phyloP scores from a whole-genome alignment of 2,113 vertebrate species.

The Leptosomus discolor region DNA sequence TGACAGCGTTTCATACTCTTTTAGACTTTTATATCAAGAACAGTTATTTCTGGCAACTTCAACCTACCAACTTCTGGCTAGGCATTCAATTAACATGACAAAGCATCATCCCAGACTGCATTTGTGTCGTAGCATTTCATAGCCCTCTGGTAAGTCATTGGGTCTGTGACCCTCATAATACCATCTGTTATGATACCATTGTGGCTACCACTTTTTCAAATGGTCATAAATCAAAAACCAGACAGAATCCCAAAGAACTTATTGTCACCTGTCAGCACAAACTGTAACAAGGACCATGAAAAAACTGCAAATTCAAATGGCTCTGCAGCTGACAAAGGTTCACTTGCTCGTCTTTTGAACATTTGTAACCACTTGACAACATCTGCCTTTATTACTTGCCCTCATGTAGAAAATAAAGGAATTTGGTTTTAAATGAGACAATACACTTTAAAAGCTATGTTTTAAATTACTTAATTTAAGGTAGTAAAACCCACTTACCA shows the following conservation, averaged over 20 bases:
- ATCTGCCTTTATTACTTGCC: neutral
- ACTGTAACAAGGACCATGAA: neutral
- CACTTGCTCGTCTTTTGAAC: neutral
- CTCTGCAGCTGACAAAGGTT: neutral
- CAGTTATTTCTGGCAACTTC: slow-evolving; percentile 20
- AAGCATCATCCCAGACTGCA: neutral
- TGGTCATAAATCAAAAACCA: slow-evolving; percentile 10
- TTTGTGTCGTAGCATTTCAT: neutral
- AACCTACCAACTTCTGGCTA: slow-evolving; percentile 5
- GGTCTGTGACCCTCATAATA: neutral
- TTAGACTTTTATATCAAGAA: neutral
- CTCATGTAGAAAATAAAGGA: neutral
- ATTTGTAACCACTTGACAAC: neutral
- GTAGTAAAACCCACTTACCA: neutral
- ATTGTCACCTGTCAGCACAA: neutral
- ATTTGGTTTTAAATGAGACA: neutral
- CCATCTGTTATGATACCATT: neutral
- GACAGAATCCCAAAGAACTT: neutral
- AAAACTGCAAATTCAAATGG: neutral
- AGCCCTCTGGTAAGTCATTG: neutral
- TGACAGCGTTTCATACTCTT: neutral
- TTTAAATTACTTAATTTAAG: neutral
- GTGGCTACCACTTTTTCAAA: neutral
- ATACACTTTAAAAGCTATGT: neutral
- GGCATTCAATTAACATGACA: neutral